Evolutionary conservation across 2,113 vertebrate genomes (phyloP).

Genomic region (Atherinomorus stipes): DNA sequence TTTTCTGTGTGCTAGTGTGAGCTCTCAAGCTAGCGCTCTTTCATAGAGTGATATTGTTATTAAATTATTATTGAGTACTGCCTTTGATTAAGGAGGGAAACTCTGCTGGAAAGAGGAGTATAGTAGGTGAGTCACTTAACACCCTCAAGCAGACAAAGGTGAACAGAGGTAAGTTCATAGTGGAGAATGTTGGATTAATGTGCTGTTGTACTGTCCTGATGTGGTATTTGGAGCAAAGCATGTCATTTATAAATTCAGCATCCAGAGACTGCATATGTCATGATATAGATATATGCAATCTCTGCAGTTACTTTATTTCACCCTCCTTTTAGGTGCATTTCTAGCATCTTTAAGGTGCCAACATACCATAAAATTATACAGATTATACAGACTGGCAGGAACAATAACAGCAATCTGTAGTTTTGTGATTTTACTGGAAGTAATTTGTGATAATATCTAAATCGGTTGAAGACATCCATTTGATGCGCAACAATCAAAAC

Average conservation of each 20-base stretch:
- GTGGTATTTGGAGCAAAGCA: neutral
- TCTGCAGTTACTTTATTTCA: constrained; percentile 14
- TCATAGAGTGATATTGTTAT: too few relatives aligned
- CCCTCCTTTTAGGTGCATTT: constrained; percentile 3
- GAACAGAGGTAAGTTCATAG: too few relatives aligned
- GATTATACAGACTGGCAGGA: constrained; percentile 35
- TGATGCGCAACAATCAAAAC: constrained; percentile 77
- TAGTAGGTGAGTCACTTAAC: too few relatives aligned
- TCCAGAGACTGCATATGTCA: neutral
- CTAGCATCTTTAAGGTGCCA: constrained; percentile 24
- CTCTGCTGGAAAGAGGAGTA: too few relatives aligned
- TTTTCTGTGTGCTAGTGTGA: neutral
- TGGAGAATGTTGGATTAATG: too few relatives aligned
- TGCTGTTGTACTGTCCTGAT: neutral
- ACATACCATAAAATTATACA: constrained; percentile 29
- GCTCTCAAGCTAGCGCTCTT: too few relatives aligned
- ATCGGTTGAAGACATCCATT: constrained; percentile 69
- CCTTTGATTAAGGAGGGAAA: too few relatives aligned
- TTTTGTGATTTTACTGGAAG: constrained; percentile 55
- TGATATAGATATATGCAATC: neutral
- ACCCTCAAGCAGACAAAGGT: too few relatives aligned
- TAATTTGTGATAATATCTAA: constrained; percentile 65
- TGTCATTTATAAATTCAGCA: neutral
- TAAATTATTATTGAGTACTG: too few relatives aligned
- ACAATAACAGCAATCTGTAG: constrained; percentile 45